Evolutionary conservation across 2,888 invertebrate species (phyloP).

Genomic region (Lepetodrilus schrolli): DNA sequence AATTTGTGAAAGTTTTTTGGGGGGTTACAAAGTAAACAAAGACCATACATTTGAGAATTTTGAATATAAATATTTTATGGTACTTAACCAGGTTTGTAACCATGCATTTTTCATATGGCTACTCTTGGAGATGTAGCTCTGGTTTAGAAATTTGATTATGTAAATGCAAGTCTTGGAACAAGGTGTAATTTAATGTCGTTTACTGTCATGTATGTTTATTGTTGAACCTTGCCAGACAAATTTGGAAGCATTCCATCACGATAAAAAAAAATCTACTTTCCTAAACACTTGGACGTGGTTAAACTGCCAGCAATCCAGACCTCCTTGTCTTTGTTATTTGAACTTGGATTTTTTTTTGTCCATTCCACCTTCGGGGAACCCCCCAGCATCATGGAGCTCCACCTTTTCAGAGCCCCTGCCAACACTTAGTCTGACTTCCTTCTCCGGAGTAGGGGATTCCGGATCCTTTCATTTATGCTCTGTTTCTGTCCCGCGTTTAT

Average conservation of each 20-base stretch:
- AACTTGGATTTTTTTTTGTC: background rate
- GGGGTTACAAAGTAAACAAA: background rate
- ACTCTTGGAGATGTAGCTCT: no score
- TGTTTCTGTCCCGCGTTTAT: background rate
- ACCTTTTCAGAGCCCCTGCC: no score
- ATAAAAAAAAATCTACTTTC: background rate
- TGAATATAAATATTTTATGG: background rate
- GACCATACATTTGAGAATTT: background rate
- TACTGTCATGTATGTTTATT: no score
- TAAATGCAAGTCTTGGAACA: background rate
- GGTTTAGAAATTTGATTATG: slow-evolving; percentile 19
- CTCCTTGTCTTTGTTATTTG: background rate
- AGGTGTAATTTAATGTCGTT: background rate
- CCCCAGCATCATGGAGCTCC: background rate
- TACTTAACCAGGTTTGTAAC: background rate
- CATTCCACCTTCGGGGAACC: background rate
- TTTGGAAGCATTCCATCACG: background rate
- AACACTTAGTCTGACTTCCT: background rate
- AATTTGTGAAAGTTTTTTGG: no score
- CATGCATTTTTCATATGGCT: background rate
- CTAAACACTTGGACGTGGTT: background rate
- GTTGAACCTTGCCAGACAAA: background rate
- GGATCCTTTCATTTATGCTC: background rate
- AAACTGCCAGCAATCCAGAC: background rate
- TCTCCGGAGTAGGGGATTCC: background rate